These are phyloP conservation scores for Notolabrus celidotus DNA, from an alignment of 2,797 vertebrate species.

Conservation along the genomic window DNA sequence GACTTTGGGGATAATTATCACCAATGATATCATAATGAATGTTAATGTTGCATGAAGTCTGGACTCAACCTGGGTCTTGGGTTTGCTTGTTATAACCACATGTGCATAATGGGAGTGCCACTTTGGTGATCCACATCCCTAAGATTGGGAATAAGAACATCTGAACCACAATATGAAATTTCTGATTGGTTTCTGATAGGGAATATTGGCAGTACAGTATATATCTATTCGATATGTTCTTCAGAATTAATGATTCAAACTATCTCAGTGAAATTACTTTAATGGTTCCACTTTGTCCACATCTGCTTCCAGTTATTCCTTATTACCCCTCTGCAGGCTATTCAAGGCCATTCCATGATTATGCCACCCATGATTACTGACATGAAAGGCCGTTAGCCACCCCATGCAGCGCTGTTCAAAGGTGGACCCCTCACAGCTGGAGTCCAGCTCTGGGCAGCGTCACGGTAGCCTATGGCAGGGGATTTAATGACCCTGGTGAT, in stretches of 20 bases:
- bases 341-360: slow-evolving; percentile 50
- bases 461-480: slow-evolving; percentile 35
- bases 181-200: no score
- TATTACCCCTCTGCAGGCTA: slow-evolving; percentile 21
- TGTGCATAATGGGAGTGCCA: no score
- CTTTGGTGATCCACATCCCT: no score
- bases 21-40: no score
- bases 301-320: slow-evolving; percentile 27
- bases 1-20: no score
- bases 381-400: slow-evolving; percentile 63
- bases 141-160: no score
- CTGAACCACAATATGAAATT: no score
- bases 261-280: not conserved
- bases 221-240: no score
- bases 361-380: slow-evolving; percentile 65
- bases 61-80: no score
- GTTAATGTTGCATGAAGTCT: no score
- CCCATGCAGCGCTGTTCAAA: slow-evolving; percentile 62
- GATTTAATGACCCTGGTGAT: slow-evolving; percentile 63
- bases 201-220: no score
- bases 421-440: slow-evolving; percentile 66
- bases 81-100: no score
- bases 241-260: not conserved
- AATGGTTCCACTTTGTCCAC: slow-evolving; percentile 11
- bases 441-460: slow-evolving; percentile 51